Percentiles rank a stretch among this genome's conserved stretches.
phyloP scores from a whole-genome alignment of 1,140 invertebrate species.

The Dendroctonus ponderosae region DNA sequence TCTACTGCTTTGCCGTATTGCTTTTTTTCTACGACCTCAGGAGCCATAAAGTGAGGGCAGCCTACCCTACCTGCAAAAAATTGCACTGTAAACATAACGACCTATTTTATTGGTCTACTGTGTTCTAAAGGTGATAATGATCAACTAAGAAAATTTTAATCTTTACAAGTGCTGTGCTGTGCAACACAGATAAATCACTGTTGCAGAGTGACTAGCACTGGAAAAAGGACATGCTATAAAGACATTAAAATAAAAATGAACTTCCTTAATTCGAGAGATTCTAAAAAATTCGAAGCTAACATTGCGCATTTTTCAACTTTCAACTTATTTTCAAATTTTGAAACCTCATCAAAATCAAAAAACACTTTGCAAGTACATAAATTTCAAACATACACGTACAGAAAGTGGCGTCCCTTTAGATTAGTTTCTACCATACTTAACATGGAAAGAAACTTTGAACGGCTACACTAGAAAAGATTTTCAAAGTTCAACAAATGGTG shows the following conservation, averaged over 20 bases:
- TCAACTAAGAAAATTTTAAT: not conserved
- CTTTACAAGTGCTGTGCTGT: too few relatives aligned
- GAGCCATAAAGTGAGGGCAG: constrained; percentile 95
- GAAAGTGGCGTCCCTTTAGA: too few relatives aligned
- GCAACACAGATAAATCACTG: too few relatives aligned
- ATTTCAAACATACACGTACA: too few relatives aligned
- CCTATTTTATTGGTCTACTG: not conserved
- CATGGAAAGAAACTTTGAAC: too few relatives aligned
- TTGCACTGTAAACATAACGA: not conserved
- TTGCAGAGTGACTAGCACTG: not conserved
- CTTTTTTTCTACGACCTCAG: constrained; percentile 88
- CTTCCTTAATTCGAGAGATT: not conserved
- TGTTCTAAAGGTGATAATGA: not conserved
- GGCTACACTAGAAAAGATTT: not conserved
- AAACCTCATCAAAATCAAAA: too few relatives aligned
- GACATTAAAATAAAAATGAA: not conserved
- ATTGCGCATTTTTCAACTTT: too few relatives aligned
- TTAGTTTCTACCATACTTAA: too few relatives aligned
- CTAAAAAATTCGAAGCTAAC: too few relatives aligned
- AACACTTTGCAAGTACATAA: too few relatives aligned
- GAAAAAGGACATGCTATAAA: not conserved
- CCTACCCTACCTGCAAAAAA: constrained; percentile 77
- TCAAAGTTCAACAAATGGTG: not conserved
- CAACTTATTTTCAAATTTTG: too few relatives aligned
- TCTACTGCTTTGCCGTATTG: constrained; percentile 96